phyloP scores from a whole-genome alignment of 2,888 invertebrate genomes.

The Drosophila koepferae region DNA sequence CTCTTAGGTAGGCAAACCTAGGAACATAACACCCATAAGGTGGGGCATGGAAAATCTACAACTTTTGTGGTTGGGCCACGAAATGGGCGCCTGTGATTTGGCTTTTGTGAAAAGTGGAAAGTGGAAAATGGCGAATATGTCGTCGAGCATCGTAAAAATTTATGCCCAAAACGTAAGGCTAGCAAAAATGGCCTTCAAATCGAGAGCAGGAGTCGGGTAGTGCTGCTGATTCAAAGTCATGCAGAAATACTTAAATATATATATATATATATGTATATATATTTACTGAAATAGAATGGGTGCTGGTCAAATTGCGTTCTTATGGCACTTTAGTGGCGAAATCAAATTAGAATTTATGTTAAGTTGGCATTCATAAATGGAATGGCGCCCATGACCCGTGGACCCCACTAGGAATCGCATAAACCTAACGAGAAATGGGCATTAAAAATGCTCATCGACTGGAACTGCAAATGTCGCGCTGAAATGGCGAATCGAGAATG shows the following conservation, averaged over 20 bases:
- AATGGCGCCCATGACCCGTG: conserved; percentile 56
- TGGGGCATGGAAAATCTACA: conserved; percentile 10
- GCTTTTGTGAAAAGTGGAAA: conserved; percentile 63
- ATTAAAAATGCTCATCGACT: conserved; percentile 37
- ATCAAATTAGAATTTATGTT: conserved; percentile 84
- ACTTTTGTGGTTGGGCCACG: conserved; percentile 34
- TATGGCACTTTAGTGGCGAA: conserved; percentile 82
- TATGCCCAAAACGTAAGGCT: conserved; percentile 75
- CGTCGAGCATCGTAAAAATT: conserved; percentile 81
- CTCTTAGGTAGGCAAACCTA: conserved; percentile 10
- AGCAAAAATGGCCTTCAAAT: conserved; percentile 22
- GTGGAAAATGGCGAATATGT: conserved; percentile 77
- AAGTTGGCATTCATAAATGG: conserved; percentile 79
- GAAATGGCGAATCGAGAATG: conserved; percentile 5
- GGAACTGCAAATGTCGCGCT: conserved; percentile 12
- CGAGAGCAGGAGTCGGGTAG: neutral
- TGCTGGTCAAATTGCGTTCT: conserved; percentile 70
- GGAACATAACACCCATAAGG: conserved; percentile 2
- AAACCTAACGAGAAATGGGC: conserved; percentile 25
- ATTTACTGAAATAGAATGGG: conserved; percentile 22
- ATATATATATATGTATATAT: conserved; percentile 19
- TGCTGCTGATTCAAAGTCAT: conserved; percentile 1
- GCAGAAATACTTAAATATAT: conserved; percentile 15
- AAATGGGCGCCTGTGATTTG: conserved; percentile 77
- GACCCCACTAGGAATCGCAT: conserved; percentile 45